Evolutionary conservation across 2,888 invertebrate species (phyloP), one percentile per base, ranked within the genome.

Genomic region (Anthoptus insignis): DNA sequence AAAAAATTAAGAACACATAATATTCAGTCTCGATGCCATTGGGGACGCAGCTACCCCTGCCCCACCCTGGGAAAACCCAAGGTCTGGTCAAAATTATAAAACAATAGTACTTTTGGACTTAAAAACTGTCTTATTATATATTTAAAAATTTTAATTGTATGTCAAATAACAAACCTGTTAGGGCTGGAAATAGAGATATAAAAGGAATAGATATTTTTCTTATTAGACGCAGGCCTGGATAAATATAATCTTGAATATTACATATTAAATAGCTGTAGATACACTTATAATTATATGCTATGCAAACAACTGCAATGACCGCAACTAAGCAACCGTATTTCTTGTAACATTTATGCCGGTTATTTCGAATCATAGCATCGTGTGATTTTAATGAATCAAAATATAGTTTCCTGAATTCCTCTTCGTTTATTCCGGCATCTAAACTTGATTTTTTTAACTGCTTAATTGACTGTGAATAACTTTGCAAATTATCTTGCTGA

Each of bases 201-300:
- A 98, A 81, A n/a, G 98, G 97, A 76, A 98, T 94, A 54, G 97
- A 95, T 71, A 97, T 78, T 75, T 95, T 95, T 64, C 98, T 94
- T 79, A 97, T 90, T 27, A 96, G 82, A 76, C 96, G 95, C 86
- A 98, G 94, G 11, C 96, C 96, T 9, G 97, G 97, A 90, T 98
- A 97, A 73, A 98, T 97, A 75, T 95, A 95, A 65, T 96, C 96
- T 85, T 97, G 97, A 22, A 97, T 91, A 86, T 96, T 96, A 81
- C 97, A 94, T 72, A 96, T 87, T 71, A 97, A 86, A 73, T 95
- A 93, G 81, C 94, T 95, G 68, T 96, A 95, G 11, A 96, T 94
- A 21, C 94, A 93, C 78, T 95, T 95, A 78, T 95, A 95, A 76
- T 95, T 94, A 73, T 93, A 80, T 56, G 86, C 74, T 29, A 67